phyloP scores from a whole-genome alignment of 37 sponge, comb jelly and placozoan genomes.

The Mnemiopsis leidyi region DNA sequence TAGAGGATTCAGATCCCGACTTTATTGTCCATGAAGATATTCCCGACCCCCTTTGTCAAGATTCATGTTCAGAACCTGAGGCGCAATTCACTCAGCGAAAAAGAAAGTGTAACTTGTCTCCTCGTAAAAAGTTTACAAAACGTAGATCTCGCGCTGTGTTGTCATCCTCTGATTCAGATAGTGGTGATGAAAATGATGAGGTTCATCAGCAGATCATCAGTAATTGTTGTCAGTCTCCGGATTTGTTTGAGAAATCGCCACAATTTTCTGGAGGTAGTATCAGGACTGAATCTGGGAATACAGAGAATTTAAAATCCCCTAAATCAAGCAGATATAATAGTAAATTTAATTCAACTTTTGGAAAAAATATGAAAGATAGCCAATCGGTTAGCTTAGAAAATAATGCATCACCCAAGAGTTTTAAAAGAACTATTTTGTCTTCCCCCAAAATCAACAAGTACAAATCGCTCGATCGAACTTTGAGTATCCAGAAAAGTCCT shows the following conservation, averaged over 20 bases:
- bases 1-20: slow-evolving; percentile 20
- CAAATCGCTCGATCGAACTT: not conserved
- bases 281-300: too few species aligned
- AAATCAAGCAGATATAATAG: not conserved
- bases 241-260: not conserved
- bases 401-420: not conserved
- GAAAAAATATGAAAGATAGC: not conserved
- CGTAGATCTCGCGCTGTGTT: not conserved
- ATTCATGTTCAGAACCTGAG: not conserved
- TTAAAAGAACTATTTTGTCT: not conserved
- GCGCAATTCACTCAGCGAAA: not conserved
- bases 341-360: not conserved
- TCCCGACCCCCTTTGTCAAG: not conserved
- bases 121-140: not conserved
- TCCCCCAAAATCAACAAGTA: not conserved
- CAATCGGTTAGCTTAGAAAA: not conserved
- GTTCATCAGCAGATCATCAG: not conserved
- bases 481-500: not conserved
- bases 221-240: not conserved
- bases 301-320: too few species aligned
- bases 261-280: not conserved
- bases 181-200: not conserved
- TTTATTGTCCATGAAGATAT: not conserved
- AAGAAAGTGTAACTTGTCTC: not conserved
- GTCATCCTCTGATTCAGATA: not conserved